Evolutionary conservation across 1,140 invertebrate genomes (phyloP), one percentile per base, ranked within the genome.

Genomic region (Lordiphosa clarofinis): DNA sequence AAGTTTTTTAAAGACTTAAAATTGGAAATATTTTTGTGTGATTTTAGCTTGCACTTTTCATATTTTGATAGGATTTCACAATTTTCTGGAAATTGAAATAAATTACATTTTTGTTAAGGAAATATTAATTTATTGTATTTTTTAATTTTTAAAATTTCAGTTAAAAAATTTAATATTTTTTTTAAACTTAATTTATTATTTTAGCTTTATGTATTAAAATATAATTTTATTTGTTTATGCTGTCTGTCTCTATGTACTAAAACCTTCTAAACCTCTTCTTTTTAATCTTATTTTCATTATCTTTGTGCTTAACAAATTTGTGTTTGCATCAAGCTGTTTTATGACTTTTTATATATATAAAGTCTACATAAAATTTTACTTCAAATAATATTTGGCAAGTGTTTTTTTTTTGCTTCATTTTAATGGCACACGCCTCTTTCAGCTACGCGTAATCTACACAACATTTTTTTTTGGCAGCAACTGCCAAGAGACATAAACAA

Each of bases 361-460:
- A 28, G 24, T 28, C 24, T 28, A 1, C 6, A 28, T 6, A 28
- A 28, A 28, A 28, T 4, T 7, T 28, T 28, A 28, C 6, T 28
- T 28, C 6, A 28, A 28, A 28, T 28, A 28, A 28, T 7, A 28
- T 28, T 28, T 28, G 24, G 24, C 24, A 28, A 0, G 24, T 7
- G 6, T 28, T 28, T 15, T 15, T 15, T 15, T 15, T 7, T 28
- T 28, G 24, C 24, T 4, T 35, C 38, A 43, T 39, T 56, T 55
- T 68, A 60, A 61, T 79, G 69, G 71, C 67, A 61, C 66, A 81
- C 66, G 71, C 55, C 61, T 65, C 56, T 28, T 28, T 28, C 52
- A 65, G 62, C 60, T 64, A 48, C 40, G 39, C 24, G 44, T 38
- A 48, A 49, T 61, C 44, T 54, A 53, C 46, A 38, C 24, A 56